phyloP scores from a whole-genome alignment of 2,797 vertebrate genomes.

The Peromyscus eremicus region DNA sequence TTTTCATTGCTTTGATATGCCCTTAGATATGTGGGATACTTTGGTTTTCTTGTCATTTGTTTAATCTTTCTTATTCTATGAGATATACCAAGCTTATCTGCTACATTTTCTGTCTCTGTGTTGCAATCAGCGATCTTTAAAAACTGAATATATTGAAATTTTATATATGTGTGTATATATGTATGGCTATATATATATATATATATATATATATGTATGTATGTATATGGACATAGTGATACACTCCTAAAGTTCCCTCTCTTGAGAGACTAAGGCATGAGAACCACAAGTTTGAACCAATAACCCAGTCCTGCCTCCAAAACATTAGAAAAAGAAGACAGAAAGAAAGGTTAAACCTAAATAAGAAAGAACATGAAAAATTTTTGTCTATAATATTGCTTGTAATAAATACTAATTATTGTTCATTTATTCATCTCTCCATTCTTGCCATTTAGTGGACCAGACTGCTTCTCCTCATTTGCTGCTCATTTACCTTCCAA shows the following conservation, averaged over 20 bases:
- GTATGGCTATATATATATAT: not conserved
- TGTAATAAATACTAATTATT: not conserved
- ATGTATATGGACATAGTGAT: not conserved
- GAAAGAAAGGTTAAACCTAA: not conserved
- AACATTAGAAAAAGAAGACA: not conserved
- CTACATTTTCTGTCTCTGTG: not conserved
- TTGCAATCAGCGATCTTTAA: not conserved
- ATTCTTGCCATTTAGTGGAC: not conserved
- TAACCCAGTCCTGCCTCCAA: not conserved
- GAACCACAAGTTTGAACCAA: not conserved
- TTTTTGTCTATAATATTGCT: not conserved
- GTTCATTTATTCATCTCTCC: not conserved
- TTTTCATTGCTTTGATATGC: not conserved
- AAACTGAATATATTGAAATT: not conserved
- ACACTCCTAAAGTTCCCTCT: not conserved
- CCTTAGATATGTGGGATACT: too few species aligned
- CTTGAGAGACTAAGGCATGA: not conserved
- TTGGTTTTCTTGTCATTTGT: not conserved
- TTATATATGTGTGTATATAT: not conserved
- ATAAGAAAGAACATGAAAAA: slow-evolving; percentile 50
- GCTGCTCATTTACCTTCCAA: not conserved
- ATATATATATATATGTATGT: not conserved
- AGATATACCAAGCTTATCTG: not conserved
- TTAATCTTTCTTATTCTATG: not conserved
- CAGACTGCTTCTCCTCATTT: not conserved